phyloP scores from a whole-genome alignment of 2,113 vertebrate species.

The Probosciger aterrimus region DNA sequence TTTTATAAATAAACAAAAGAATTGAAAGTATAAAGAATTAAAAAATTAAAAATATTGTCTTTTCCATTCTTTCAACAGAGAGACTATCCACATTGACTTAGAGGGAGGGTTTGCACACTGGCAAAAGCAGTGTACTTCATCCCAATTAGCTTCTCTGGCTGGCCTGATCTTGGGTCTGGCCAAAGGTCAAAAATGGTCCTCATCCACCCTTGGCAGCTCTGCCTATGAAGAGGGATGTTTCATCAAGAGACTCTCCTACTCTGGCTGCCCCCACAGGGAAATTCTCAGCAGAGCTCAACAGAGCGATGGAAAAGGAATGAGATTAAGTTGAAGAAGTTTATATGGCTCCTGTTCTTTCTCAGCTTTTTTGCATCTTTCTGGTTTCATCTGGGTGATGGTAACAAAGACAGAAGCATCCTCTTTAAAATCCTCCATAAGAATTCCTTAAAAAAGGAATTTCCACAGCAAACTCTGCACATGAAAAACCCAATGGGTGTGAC shows the following conservation, averaged over 20 bases:
- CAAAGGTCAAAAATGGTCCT: not conserved
- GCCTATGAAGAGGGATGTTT: not conserved
- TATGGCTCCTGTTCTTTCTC: not conserved
- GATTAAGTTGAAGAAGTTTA: not conserved
- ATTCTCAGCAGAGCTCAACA: not conserved
- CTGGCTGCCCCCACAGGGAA: not conserved
- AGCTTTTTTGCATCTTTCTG: not conserved
- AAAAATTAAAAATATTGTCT: not conserved
- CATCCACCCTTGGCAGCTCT: not conserved
- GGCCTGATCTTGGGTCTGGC: not conserved
- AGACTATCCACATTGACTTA: not conserved
- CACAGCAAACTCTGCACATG: not conserved
- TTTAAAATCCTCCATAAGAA: not conserved
- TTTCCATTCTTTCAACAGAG: not conserved
- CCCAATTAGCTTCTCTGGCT: not conserved
- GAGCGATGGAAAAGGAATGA: not conserved
- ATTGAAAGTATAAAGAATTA: not conserved
- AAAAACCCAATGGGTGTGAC: not conserved
- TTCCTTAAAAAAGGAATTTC: slow-evolving; percentile 5
- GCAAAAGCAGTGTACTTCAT: not conserved
- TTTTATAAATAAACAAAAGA: not conserved
- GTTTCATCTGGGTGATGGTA: not conserved
- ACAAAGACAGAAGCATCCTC: not conserved
- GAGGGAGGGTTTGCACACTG: not conserved
- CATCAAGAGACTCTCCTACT: not conserved